A percentile compares a stretch with the other conserved stretches of the same genome.
phyloP scores from a whole-genome alignment of 2,113 vertebrate genomes.

The Vidua macroura region DNA sequence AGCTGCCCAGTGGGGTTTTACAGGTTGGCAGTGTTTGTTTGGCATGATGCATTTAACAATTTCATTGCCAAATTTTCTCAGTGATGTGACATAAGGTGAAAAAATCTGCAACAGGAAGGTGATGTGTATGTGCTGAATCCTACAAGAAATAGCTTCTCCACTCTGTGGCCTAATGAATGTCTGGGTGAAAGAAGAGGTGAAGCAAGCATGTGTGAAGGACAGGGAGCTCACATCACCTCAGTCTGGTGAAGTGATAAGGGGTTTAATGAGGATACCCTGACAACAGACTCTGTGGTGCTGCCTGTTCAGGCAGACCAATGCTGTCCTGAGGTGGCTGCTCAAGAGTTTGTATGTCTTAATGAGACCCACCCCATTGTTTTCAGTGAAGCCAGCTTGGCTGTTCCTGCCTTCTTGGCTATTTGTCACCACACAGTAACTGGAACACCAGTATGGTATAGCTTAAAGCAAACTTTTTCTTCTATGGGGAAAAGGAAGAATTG shows the following conservation, averaged over 20 bases:
- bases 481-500: background rate
- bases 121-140: background rate
- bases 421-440: background rate
- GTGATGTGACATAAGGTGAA: background rate
- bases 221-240: background rate
- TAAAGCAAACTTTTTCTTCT: background rate
- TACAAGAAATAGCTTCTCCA: background rate
- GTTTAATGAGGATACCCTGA: background rate
- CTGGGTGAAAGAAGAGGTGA: background rate
- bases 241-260: background rate
- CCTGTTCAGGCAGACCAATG: background rate
- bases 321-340: background rate
- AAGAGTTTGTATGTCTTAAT: background rate
- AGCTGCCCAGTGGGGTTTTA: constrained; percentile 8
- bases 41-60: constrained; percentile 22
- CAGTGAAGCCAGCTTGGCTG: background rate
- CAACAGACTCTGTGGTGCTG: background rate
- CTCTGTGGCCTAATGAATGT: background rate
- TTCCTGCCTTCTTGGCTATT: background rate
- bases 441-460: background rate
- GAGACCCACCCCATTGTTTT: background rate
- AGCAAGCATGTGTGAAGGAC: background rate
- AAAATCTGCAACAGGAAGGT: background rate
- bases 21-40: background rate
- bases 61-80: background rate